Evolutionary conservation across 2,888 invertebrate genomes (phyloP).

Genomic region (Deilephila elpenor): DNA sequence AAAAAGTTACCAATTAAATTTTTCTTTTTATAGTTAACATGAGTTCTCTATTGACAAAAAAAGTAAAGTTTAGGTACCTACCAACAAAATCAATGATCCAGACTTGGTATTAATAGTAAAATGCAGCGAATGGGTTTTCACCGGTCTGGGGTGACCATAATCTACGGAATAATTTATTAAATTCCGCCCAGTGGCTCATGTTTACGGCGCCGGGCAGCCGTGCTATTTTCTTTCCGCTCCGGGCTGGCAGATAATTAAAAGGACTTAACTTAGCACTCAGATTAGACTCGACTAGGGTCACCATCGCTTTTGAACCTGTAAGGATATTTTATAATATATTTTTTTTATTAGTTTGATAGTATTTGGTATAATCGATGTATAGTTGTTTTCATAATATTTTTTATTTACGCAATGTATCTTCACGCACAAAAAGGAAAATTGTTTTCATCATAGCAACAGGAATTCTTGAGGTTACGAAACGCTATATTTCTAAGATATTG

Average conservation of each 20-base stretch:
- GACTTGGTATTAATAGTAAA: background rate
- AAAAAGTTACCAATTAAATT: no score
- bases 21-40: no score
- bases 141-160: slow-evolving; percentile 43
- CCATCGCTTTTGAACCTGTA: slow-evolving; percentile 35
- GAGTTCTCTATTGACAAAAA: no score
- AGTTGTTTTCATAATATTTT: no score
- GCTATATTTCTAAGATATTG: no score
- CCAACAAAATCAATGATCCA: background rate
- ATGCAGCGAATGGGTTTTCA: background rate
- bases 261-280: slow-evolving; percentile 65
- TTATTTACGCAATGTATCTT: no score
- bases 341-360: no score
- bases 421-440: no score
- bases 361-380: no score
- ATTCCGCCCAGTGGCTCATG: slow-evolving; percentile 54
- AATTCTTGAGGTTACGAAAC: no score
- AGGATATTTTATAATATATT: slow-evolving; percentile 1
- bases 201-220: slow-evolving; percentile 35
- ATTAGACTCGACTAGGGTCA: slow-evolving; percentile 55
- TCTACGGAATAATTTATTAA: slow-evolving; percentile 64
- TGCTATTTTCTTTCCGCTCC: slow-evolving; percentile 66
- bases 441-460: no score
- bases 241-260: slow-evolving; percentile 69
- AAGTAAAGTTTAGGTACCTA: background rate